phyloP scores from a whole-genome alignment of 2,888 invertebrate genomes.

The Drosophila meridiana region DNA sequence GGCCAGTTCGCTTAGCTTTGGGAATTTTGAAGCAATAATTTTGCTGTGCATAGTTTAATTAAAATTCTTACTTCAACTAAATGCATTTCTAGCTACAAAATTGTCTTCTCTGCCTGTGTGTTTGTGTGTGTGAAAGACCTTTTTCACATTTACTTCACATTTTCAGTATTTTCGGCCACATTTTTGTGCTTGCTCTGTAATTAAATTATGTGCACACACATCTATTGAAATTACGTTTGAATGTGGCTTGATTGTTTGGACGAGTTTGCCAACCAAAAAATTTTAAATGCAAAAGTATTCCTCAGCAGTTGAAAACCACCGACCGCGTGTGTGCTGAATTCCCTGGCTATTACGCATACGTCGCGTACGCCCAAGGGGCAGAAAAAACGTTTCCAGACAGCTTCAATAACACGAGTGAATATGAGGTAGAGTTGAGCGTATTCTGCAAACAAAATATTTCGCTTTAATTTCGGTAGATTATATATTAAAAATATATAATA shows the following conservation, averaged over 20 bases:
- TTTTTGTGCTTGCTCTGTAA: constrained; percentile 29
- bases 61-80: constrained; percentile 64
- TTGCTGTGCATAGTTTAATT: constrained; percentile 64
- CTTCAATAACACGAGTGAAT: neutral
- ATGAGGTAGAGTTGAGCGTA: neutral
- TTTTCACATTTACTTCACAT: constrained; percentile 26
- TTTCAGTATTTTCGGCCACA: constrained; percentile 32
- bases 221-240: constrained; percentile 39
- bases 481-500: neutral
- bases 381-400: neutral
- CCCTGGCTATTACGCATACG: constrained; percentile 27
- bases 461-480: neutral
- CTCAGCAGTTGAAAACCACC: constrained; percentile 19
- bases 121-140: neutral
- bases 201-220: constrained; percentile 40
- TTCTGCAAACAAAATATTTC: neutral
- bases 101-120: constrained; percentile 26
- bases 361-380: constrained; percentile 6
- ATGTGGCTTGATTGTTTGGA: constrained; percentile 48
- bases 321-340: constrained; percentile 4
- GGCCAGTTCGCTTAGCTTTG: constrained; percentile 29
- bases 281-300: constrained; percentile 21
- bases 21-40: constrained; percentile 63
- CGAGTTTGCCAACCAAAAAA: neutral
- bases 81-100: constrained; percentile 34